Percentiles rank a stretch among this genome's conserved stretches.
Conservation (phyloP, 2,797 vertebrate species). For the Atherinosoma microstoma region DNA sequence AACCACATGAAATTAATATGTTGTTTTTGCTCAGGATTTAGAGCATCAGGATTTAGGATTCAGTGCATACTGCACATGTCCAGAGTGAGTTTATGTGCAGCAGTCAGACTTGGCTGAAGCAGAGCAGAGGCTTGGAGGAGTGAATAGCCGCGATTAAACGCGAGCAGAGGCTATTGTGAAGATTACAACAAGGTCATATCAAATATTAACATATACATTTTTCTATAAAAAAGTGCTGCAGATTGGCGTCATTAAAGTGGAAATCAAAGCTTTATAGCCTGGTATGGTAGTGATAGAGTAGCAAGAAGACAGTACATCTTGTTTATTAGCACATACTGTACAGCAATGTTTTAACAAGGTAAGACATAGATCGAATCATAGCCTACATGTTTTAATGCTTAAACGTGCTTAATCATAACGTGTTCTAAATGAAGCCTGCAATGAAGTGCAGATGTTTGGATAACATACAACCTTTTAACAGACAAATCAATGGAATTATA, state of each 20-base stretch:
- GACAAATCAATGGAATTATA: not conserved
- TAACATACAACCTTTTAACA: not conserved
- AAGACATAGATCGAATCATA: not conserved
- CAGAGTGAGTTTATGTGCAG: conserved; percentile 32
- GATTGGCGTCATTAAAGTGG: conserved; percentile 61
- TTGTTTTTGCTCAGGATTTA: conserved; percentile 69
- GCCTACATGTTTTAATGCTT: not conserved
- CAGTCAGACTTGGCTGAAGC: conserved; percentile 22
- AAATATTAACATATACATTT: conserved; percentile 42
- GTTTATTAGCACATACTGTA: conserved; percentile 26
- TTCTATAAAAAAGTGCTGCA: conserved; percentile 39
- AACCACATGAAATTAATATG: conserved; percentile 74
- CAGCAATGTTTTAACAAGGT: not conserved
- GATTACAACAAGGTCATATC: conserved; percentile 60
- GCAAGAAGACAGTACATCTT: conserved; percentile 34
- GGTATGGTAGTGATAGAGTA: conserved; percentile 33
- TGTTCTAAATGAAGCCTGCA: not conserved
- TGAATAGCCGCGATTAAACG: conserved; percentile 45
- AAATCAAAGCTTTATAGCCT: conserved; percentile 51
- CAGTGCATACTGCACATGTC: conserved; percentile 43
- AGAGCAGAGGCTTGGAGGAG: conserved; percentile 21
- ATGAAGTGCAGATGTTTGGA: not conserved
- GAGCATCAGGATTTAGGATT: conserved; percentile 61
- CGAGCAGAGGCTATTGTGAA: conserved; percentile 44
- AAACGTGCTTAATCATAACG: conserved; percentile 2